Evolutionary conservation across 2,797 vertebrate genomes (phyloP), one percentile per base, ranked within the genome.

Genomic region (Enteromius paludinosus): DNA sequence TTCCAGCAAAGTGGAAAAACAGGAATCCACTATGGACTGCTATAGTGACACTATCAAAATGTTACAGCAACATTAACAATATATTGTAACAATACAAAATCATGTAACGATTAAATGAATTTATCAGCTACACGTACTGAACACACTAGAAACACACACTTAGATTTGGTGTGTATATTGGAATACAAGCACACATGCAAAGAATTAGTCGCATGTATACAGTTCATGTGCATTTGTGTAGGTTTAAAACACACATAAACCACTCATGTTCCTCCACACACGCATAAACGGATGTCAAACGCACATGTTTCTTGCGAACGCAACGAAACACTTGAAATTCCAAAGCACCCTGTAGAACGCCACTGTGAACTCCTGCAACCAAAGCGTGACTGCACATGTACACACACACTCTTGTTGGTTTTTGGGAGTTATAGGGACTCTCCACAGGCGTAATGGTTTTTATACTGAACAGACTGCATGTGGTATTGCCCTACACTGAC

Each of bases 1-100:
- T 86, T 87, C 85, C 79, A 85, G 71, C 64, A 76, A 77, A 86
- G 81, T 54, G 84, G 84, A 86, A 86, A 89, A 90, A 90, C 86
- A 87, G 86, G 87, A 87, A 89, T 87, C 81, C 49, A 84, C 56
- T 77, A 47, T 35, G 54, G 18, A 69, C 68, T 79, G 68, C 69
- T 80, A 54, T 25, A 73, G 25, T 20, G 38, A 70, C 78, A 47
- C 47, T 49, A 71, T 62, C n/a, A 38, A 65, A 83, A 61, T 20
- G 20, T 45, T 59, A 17, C 62, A 83, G 41, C 47, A 66, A 69
- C 35, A 61, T 76, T 69, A 69, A 17, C 15, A 47, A 28, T 61
- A 43, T 5, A 3, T 45, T 54, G 18, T 9, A 70, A 30, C 61
- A 74, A 54, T 30, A 30, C 43, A n/a, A n/a, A n/a, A 56, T 54